These are phyloP conservation scores for Oryzias celebensis DNA, from an alignment of 2,113 vertebrate species.

Conservation along the genomic window DNA sequence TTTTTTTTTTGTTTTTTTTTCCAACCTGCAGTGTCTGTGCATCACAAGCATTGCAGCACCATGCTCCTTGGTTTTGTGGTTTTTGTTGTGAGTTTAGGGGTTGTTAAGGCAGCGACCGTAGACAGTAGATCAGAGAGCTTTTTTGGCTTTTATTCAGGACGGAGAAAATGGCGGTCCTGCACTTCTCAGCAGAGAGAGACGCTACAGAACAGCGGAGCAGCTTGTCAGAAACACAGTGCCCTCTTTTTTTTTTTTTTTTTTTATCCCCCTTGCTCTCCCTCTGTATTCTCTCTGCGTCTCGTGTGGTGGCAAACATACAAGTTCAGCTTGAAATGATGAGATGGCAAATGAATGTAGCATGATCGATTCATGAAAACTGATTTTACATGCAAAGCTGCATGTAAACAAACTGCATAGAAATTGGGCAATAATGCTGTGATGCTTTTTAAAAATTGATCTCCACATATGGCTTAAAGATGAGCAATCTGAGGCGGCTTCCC, in stretches of 20 bases:
- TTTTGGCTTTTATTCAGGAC: constrained; percentile 84
- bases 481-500: too few relatives aligned
- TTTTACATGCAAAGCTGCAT: constrained; percentile 40
- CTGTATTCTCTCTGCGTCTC: constrained; percentile 33
- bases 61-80: constrained; percentile 11
- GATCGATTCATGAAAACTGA: constrained; percentile 29
- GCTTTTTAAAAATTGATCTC: too few relatives aligned
- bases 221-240: constrained; percentile 64
- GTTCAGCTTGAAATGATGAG: constrained; percentile 35
- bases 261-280: constrained; percentile 20
- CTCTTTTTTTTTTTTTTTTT: constrained; percentile 35
- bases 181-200: constrained; percentile 76
- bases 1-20: background rate
- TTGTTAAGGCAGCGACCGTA: constrained; percentile 22
- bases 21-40: constrained; percentile 16
- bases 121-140: constrained; percentile 69
- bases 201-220: constrained; percentile 76
- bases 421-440: constrained; percentile 2
- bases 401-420: constrained; percentile 42
- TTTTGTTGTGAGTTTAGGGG: constrained; percentile 19
- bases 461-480: too few relatives aligned
- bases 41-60: constrained; percentile 24
- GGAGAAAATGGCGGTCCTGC: constrained; percentile 91
- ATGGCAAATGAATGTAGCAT: constrained; percentile 27
- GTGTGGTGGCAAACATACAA: constrained; percentile 30